These are phyloP conservation scores for Ganaspis sp. DNA, from an alignment of 1,140 invertebrate genomes.

Conservation along the genomic window DNA sequence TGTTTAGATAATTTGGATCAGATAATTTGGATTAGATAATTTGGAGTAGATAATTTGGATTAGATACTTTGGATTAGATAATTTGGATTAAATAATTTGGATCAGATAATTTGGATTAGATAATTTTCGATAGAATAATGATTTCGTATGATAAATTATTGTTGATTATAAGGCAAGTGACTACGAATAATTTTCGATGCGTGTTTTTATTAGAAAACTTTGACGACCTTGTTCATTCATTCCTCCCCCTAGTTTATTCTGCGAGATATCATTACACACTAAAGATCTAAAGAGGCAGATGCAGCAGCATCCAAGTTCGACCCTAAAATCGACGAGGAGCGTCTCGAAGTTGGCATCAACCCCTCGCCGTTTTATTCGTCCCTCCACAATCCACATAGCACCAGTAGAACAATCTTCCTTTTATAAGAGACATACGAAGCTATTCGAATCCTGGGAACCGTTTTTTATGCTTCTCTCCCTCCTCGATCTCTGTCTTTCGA, in stretches of 20 bases:
- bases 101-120: too few relatives aligned
- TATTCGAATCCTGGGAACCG: slow-evolving; percentile 73
- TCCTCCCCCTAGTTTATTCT: slow-evolving; percentile 36
- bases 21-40: too few relatives aligned
- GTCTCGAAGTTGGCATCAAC: slow-evolving; percentile 35
- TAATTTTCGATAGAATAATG: too few relatives aligned
- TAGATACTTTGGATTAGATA: too few relatives aligned
- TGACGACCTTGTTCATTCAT: background rate
- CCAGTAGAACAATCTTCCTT: slow-evolving; percentile 66
- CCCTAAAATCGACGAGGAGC: slow-evolving; percentile 50
- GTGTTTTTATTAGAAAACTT: background rate
- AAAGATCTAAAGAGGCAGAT: slow-evolving; percentile 58
- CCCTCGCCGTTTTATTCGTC: slow-evolving; percentile 58
- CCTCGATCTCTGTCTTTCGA: slow-evolving; percentile 61
- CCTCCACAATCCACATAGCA: slow-evolving; percentile 55
- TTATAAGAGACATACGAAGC: slow-evolving; percentile 70
- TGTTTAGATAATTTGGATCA: too few relatives aligned
- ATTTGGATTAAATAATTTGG: too few relatives aligned
- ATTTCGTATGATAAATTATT: background rate
- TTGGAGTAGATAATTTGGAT: too few relatives aligned
- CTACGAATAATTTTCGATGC: too few relatives aligned
- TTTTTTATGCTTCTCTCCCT: slow-evolving; percentile 57
- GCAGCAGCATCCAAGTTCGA: slow-evolving; percentile 57
- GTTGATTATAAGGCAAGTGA: too few relatives aligned
- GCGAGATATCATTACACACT: slow-evolving; percentile 63